phyloP scores from a whole-genome alignment of 2,888 invertebrate genomes.

The Cheilosia vulpina region DNA sequence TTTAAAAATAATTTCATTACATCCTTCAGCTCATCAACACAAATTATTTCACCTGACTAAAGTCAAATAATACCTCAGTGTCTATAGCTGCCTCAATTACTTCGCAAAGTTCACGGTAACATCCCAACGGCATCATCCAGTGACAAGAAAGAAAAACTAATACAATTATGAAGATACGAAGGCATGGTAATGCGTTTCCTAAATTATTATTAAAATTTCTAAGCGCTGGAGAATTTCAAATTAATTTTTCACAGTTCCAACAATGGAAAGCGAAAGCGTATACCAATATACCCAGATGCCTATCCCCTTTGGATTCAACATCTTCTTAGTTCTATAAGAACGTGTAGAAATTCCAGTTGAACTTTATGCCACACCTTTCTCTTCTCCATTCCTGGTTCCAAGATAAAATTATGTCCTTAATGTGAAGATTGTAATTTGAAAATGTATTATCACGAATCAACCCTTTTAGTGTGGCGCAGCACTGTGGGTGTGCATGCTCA shows the following conservation, averaged over 20 bases:
- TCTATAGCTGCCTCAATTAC: slow-evolving; percentile 17
- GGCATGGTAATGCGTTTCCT: slow-evolving; percentile 69
- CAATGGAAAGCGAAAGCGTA: slow-evolving; percentile 53
- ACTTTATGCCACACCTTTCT: slow-evolving; percentile 62
- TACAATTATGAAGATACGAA: slow-evolving; percentile 73
- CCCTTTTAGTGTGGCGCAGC: slow-evolving; percentile 52
- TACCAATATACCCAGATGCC: too few species aligned
- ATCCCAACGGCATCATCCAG: background rate
- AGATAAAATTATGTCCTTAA: slow-evolving; percentile 82
- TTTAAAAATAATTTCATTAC: slow-evolving; percentile 47
- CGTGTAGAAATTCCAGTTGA: slow-evolving; percentile 61
- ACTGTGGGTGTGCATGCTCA: slow-evolving; percentile 44
- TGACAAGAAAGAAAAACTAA: slow-evolving; percentile 38
- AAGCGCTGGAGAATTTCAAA: slow-evolving; percentile 56
- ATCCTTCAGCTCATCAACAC: slow-evolving; percentile 56
- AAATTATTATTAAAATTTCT: slow-evolving; percentile 72
- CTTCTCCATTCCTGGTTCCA: slow-evolving; percentile 42
- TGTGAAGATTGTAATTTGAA: slow-evolving; percentile 83
- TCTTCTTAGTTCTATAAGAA: slow-evolving; percentile 26
- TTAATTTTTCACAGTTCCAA: slow-evolving; percentile 71
- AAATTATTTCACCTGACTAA: slow-evolving; percentile 64
- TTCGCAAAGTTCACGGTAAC: background rate
- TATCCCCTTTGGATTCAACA: background rate
- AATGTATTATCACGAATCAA: slow-evolving; percentile 76
- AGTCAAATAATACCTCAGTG: slow-evolving; percentile 60